Conservation (phyloP, 2,888 invertebrate species). For the Acleris laterana region DNA sequence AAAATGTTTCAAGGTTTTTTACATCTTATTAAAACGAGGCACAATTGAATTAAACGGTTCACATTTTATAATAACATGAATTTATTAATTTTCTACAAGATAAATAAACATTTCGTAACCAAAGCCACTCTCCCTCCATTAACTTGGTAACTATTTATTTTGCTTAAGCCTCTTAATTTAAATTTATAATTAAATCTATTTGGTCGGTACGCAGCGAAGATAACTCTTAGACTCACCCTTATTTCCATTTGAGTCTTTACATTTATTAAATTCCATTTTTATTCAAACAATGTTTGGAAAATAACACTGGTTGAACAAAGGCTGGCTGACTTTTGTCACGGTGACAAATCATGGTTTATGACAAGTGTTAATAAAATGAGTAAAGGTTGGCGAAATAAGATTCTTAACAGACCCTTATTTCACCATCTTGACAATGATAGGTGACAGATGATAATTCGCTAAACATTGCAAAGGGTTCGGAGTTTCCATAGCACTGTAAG, state of each 20-base stretch:
- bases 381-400: no score
- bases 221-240: slow-evolving; percentile 20
- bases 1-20: no score
- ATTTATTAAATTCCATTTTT: slow-evolving; percentile 19
- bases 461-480: no score
- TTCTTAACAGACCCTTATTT: no score
- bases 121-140: slow-evolving; percentile 35
- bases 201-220: slow-evolving; percentile 38
- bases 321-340: no score
- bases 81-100: slow-evolving; percentile 13
- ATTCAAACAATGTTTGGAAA: slow-evolving; percentile 6
- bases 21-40: neutral
- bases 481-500: no score
- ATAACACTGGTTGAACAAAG: no score
- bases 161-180: slow-evolving; percentile 44
- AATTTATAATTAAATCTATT: slow-evolving; percentile 51
- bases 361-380: no score
- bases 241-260: slow-evolving; percentile 17
- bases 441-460: no score
- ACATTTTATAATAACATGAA: neutral
- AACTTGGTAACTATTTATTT: slow-evolving; percentile 45
- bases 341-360: neutral
- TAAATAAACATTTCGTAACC: slow-evolving; percentile 38
- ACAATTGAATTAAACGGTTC: neutral
- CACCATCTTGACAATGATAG: no score